phyloP scores from a whole-genome alignment of 2,113 vertebrate species.

The Nothoprocta pentlandii region DNA sequence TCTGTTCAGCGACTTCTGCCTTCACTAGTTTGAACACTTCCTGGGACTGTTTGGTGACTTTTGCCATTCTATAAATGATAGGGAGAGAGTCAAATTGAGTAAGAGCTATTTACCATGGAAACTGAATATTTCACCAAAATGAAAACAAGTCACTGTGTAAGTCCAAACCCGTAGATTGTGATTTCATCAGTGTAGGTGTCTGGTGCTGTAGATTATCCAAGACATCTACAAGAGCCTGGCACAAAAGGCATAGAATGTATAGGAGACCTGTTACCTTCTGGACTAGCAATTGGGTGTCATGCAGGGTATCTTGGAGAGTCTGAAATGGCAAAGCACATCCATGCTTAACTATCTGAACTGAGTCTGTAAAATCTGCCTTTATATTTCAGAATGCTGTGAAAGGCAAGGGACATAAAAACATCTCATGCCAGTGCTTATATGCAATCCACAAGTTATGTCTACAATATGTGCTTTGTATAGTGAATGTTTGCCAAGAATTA shows the following conservation, averaged over 20 bases:
- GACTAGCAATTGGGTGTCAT: not conserved
- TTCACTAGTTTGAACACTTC: not conserved
- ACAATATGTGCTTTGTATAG: not conserved
- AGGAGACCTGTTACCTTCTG: not conserved
- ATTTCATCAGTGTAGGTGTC: not conserved
- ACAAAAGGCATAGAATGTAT: not conserved
- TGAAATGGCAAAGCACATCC: not conserved
- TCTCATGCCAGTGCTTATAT: not conserved
- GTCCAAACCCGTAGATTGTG: not conserved
- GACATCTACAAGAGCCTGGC: rapidly evolving
- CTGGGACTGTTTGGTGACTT: not conserved
- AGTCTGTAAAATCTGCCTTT: not conserved
- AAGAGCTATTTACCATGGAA: not conserved
- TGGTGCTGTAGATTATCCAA: not conserved
- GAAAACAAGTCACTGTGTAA: not conserved
- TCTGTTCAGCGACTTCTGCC: not conserved
- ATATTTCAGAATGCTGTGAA: not conserved
- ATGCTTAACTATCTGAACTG: not conserved
- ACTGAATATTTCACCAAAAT: not conserved
- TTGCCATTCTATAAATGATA: not conserved
- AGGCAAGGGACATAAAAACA: not conserved
- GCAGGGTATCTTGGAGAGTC: not conserved
- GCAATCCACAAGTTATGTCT: not conserved
- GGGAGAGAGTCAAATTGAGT: not conserved
- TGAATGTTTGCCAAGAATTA: not conserved